Percentiles rank a stretch among this genome's conserved stretches.
Evolutionary conservation across 37 sponge, comb jelly and placozoan species (phyloP).

Genomic region (Chondrosia reniformis): DNA sequence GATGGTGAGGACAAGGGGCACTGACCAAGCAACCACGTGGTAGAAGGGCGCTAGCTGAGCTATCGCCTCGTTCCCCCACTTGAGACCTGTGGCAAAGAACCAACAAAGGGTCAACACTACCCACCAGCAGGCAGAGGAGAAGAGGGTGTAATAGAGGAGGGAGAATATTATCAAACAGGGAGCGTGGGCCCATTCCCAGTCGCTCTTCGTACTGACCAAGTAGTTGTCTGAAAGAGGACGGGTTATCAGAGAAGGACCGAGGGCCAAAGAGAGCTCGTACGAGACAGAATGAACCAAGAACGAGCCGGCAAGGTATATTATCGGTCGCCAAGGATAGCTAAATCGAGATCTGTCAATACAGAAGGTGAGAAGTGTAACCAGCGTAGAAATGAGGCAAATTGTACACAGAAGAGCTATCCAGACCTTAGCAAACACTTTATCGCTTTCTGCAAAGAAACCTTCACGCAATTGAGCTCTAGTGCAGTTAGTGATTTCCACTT

Average conservation of each 20-base stretch:
- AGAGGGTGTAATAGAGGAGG: slow-evolving; percentile 69
- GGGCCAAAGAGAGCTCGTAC: slow-evolving; percentile 53
- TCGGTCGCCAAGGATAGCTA: slow-evolving; percentile 88
- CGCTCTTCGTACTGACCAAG: slow-evolving; percentile 26
- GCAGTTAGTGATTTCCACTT: neutral
- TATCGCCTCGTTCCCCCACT: slow-evolving; percentile 86
- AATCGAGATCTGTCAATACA: slow-evolving; percentile 67
- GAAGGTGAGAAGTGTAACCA: slow-evolving; percentile 78
- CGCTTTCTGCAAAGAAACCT: slow-evolving; percentile 43
- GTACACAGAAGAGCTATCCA: slow-evolving; percentile 74
- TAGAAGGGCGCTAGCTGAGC: slow-evolving; percentile 64
- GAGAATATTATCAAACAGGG: slow-evolving; percentile 62
- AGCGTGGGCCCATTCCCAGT: slow-evolving; percentile 53
- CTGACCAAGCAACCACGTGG: slow-evolving; percentile 69
- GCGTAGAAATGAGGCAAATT: slow-evolving; percentile 76
- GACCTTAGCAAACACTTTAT: slow-evolving; percentile 45
- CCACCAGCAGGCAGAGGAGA: slow-evolving; percentile 88
- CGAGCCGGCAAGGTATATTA: slow-evolving; percentile 70
- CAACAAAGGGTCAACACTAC: slow-evolving; percentile 78
- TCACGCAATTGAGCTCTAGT: neutral
- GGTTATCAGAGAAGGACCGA: slow-evolving; percentile 49
- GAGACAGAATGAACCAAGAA: slow-evolving; percentile 67
- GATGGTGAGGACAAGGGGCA: slow-evolving; percentile 72
- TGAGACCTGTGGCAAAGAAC: slow-evolving; percentile 81
- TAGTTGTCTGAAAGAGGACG: slow-evolving; percentile 32